Evolutionary conservation across 2,113 vertebrate genomes (phyloP).

Genomic region (Rhabdomys dilectus): DNA sequence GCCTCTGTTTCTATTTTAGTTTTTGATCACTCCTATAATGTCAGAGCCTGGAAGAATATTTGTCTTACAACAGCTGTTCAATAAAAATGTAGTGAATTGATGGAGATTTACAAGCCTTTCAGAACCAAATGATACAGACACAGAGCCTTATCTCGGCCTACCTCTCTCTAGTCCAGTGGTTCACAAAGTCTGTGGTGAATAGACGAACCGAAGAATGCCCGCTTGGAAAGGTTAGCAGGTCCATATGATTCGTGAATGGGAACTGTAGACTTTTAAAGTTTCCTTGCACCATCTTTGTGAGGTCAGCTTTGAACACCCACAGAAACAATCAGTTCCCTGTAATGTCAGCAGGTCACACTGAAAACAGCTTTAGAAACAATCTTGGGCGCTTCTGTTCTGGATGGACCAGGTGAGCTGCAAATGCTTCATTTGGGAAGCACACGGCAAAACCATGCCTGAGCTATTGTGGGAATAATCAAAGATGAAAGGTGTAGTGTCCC

Average conservation of each 20-base stretch:
- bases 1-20: background rate
- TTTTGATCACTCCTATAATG: background rate
- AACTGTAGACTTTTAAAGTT: background rate
- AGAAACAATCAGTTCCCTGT: background rate
- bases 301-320: background rate
- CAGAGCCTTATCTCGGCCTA: background rate
- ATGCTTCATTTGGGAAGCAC: background rate
- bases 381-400: background rate
- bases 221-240: background rate
- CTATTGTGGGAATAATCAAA: slow-evolving; percentile 61
- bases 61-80: background rate
- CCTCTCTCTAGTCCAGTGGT: no score
- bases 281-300: background rate
- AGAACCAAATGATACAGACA: background rate
- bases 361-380: background rate
- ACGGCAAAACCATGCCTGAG: slow-evolving; percentile 26
- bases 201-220: background rate
- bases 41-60: background rate
- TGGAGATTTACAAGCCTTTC: slow-evolving; percentile 4
- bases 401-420: background rate
- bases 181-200: background rate
- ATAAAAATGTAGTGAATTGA: background rate
- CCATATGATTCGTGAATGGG: background rate
- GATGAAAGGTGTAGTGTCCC: slow-evolving; percentile 58
- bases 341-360: background rate